Evolutionary conservation across 2,113 vertebrate species (phyloP).

Genomic region (rabbit (Oryctolagus cuniculus)): mOryCun1.1 NC_091442.1:67203501-67204000

Average conservation of each 20-base stretch:
- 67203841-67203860: not conserved
- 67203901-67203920: not conserved
- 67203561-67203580: not conserved
- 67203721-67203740: not conserved
- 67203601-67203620: not conserved
- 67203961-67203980: accelerated
- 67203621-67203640: not conserved
- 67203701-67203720: not conserved
- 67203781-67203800: accelerated
- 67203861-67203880: not conserved
- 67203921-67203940: not conserved
- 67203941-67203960: not conserved
- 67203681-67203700: not conserved
- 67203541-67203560: not conserved
- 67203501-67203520: not conserved
- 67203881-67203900: no score
- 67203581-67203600: not conserved
- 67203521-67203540: not conserved
- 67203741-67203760: not conserved
- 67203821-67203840: not conserved
- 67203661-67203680: not conserved
- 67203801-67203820: not conserved
- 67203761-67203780: not conserved
- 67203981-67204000: not conserved
- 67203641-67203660: not conserved